Evolutionary conservation across 1,140 invertebrate genomes (phyloP).

Genomic region (Phymastichus coffea): DNA sequence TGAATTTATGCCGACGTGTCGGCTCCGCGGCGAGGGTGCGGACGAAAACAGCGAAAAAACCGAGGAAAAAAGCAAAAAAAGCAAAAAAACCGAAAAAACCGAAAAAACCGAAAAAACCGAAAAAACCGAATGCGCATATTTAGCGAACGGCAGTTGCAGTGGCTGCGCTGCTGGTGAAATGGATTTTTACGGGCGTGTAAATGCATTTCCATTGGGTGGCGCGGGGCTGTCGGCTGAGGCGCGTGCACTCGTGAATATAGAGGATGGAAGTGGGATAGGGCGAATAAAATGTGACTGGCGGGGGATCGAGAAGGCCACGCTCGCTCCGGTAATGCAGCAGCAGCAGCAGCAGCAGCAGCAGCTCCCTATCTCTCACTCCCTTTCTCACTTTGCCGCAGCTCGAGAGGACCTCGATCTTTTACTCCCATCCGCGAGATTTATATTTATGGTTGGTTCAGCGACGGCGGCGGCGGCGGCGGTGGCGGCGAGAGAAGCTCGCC

Average conservation of each 20-base stretch:
- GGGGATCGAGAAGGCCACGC: slow-evolving; percentile 2
- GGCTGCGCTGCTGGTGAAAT: no score
- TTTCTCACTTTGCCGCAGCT: slow-evolving; percentile 9
- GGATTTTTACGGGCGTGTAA: slow-evolving; percentile 20
- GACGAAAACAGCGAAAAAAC: no score
- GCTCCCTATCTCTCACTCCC: slow-evolving; percentile 12
- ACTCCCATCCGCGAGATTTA: slow-evolving; percentile 28
- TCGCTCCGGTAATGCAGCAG: slow-evolving; percentile 20
- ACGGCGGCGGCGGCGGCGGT: no score
- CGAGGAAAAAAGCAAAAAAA: no score
- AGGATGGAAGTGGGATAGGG: slow-evolving; percentile 15
- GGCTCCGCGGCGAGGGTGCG: no score
- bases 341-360: background rate
- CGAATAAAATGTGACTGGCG: slow-evolving; percentile 31
- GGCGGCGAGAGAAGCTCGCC: no score
- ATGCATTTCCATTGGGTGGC: slow-evolving; percentile 16
- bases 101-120: no score
- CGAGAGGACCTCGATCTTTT: slow-evolving; percentile 26
- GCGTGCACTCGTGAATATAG: slow-evolving; percentile 20
- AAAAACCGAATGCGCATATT: no score
- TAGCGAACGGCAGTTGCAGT: no score
- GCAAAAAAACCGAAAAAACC: no score
- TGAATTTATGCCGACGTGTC: no score
- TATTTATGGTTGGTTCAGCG: slow-evolving; percentile 30
- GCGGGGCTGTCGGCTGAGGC: background rate